Base-by-base conservation (phyloP, 2,797 vertebrate genomes). In the Xiphophorus birchmanni region DNA sequence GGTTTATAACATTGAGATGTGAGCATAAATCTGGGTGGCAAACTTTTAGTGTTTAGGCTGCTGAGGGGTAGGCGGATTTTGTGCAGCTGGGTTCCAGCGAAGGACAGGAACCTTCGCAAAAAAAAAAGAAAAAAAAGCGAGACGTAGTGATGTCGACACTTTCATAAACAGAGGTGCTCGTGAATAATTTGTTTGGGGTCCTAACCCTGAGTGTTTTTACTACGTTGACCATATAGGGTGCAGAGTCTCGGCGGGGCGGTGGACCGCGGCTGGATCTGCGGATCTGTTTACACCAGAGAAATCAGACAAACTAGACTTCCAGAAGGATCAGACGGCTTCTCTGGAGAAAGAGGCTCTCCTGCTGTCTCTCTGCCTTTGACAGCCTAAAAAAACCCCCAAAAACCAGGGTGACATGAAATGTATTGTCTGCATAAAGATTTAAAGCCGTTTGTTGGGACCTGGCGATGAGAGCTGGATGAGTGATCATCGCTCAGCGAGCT, bases 391-490 rank as follows among this genome's bases (percentile, higher is more conserved):
- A 72, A 40, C 32, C 32, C 32, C 32, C 32, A 75, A 92, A 13
- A 58, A 58, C 1, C 94, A 96, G 95, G 95, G 96, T 78, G 85
- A 86, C 91, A 92, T 67, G 91, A 95, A 96, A 94, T 93, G 94
- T 90, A 91, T 86, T 91, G 89, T 92, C 87, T 83, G 88, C 89
- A 7, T 89, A 93, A 80, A 82, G 88, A 81, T 86, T 79, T 88
- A 88, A 88, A 84, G 90, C 90, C 90, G 94, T 92, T 88, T 81
- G 63, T 79, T 82, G 76, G 74, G 81, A 92, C 91, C 91, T 94
- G 91, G 92, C 94, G 92, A 91, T 89, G 89, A 93, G 86, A 96
- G 90, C 92, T 96, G 96, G 97, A 97, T 96, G 96, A 97, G 91
- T 95, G 95, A 96, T 96, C 88, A 21, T 42, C 77, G 86, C 90